phyloP scores from a whole-genome alignment of 2,797 vertebrate genomes.

The Dromococcyx pavoninus region DNA sequence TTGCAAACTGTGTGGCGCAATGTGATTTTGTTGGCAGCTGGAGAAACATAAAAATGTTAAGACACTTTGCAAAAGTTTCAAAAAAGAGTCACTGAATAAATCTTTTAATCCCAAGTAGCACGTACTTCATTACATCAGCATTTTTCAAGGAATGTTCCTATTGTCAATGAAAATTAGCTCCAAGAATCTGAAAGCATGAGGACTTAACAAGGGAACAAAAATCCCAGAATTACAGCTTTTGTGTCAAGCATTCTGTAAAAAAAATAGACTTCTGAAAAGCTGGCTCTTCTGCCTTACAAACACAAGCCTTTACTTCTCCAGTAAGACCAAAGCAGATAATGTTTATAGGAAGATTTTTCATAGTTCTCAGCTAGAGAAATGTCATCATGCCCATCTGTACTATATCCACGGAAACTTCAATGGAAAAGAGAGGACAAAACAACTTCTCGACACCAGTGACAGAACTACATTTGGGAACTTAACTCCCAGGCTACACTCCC shows the following conservation, averaged over 20 bases:
- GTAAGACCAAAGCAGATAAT: not conserved
- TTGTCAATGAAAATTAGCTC: conserved; percentile 66
- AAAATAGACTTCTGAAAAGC: conserved; percentile 13
- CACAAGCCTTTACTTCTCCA: not conserved
- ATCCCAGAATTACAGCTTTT: conserved; percentile 23
- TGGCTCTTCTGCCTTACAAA: conserved; percentile 14
- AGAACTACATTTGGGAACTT: not conserved
- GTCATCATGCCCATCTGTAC: not conserved
- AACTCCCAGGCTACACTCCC: not conserved
- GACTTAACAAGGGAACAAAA: conserved; percentile 34
- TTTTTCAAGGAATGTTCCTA: conserved; percentile 70
- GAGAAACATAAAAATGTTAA: conserved; percentile 62
- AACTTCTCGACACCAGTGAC: not conserved
- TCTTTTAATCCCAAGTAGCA: conserved; percentile 68
- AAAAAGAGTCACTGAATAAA: conserved; percentile 58
- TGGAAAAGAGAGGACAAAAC: not conserved
- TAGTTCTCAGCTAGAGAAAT: conserved; percentile 1
- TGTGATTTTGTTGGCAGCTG: conserved; percentile 64
- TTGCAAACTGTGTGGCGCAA: conserved; percentile 68
- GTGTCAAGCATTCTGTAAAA: conserved; percentile 37
- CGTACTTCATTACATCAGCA: conserved; percentile 70
- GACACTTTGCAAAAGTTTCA: conserved; percentile 48
- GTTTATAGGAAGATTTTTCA: conserved; percentile 15
- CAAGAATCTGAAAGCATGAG: conserved; percentile 56
- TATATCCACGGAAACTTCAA: not conserved